Conservation (phyloP, 2,797 vertebrate species). For the Tympanoctomys barrerae region DNA sequence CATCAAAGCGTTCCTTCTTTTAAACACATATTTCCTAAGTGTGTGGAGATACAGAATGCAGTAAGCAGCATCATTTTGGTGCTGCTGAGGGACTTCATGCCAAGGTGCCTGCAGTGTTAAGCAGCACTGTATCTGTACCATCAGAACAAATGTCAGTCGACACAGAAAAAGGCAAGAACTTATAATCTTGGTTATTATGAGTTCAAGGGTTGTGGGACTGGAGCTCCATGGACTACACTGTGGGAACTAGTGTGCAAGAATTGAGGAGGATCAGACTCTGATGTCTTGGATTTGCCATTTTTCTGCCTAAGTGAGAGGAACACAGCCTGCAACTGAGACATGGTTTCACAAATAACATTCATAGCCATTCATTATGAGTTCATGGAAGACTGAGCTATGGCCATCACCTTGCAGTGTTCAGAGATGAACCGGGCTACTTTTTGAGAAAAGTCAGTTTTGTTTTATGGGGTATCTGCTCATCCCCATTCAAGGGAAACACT, state of each 20-base stretch:
- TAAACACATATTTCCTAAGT: too few species aligned
- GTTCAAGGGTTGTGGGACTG: not conserved
- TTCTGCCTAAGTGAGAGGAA: not conserved
- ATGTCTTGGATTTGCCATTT: not conserved
- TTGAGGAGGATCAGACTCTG: not conserved
- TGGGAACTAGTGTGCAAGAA: not conserved
- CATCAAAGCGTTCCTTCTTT: not conserved
- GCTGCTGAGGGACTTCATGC: not conserved
- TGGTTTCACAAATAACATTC: not conserved
- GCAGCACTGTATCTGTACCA: not conserved
- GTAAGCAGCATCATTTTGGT: not conserved
- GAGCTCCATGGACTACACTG: not conserved
- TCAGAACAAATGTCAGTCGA: not conserved
- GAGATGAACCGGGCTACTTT: not conserved
- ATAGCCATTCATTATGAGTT: not conserved
- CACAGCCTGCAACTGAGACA: not conserved
- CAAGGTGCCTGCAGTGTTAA: not conserved
- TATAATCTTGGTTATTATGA: not conserved
- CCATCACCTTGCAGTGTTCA: not conserved
- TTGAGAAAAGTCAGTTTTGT: constrained; percentile 10
- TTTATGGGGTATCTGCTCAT: not conserved
- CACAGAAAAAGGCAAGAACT: not conserved
- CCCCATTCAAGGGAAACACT: not conserved
- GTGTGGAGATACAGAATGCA: not conserved
- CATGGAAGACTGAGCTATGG: not conserved